Evolutionary conservation across 2,113 vertebrate species (phyloP).

Genomic region (Chaetodon trifascialis): DNA sequence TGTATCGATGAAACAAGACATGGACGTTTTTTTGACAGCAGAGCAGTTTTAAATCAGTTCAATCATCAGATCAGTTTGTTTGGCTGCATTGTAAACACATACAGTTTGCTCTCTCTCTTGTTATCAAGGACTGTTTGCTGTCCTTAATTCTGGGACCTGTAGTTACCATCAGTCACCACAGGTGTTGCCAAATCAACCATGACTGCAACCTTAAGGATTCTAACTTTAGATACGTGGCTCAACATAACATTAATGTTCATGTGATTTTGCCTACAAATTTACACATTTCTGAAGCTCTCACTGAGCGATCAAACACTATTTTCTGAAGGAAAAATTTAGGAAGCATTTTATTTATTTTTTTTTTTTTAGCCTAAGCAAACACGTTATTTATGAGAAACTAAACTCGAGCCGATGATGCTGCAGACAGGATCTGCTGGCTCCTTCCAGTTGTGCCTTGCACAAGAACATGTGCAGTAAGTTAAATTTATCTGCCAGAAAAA

Average conservation of each 20-base stretch:
- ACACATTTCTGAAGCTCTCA: background rate
- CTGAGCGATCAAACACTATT: background rate
- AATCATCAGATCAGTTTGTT: background rate
- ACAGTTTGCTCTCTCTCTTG: background rate
- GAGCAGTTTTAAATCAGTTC: background rate
- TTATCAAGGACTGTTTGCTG: background rate
- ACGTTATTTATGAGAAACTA: conserved; percentile 30
- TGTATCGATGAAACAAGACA: too few relatives aligned
- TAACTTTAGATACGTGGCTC: background rate
- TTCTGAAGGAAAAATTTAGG: background rate
- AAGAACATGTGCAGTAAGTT: conserved; percentile 52
- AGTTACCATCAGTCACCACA: too few relatives aligned
- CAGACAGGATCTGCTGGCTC: conserved; percentile 18
- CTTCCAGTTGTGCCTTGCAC: conserved; percentile 32
- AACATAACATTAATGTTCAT: background rate
- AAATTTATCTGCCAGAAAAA: conserved; percentile 61
- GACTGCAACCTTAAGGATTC: too few relatives aligned
- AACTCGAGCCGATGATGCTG: conserved; percentile 26
- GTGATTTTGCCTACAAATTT: background rate
- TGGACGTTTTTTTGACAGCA: background rate
- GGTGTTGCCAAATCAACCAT: too few relatives aligned
- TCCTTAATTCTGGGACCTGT: background rate
- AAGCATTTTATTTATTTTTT: conserved; percentile 1
- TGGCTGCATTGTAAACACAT: background rate
- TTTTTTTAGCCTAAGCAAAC: background rate